Conservation (phyloP, 2,888 invertebrate species). For the Nephrotoma guestfalica region DNA sequence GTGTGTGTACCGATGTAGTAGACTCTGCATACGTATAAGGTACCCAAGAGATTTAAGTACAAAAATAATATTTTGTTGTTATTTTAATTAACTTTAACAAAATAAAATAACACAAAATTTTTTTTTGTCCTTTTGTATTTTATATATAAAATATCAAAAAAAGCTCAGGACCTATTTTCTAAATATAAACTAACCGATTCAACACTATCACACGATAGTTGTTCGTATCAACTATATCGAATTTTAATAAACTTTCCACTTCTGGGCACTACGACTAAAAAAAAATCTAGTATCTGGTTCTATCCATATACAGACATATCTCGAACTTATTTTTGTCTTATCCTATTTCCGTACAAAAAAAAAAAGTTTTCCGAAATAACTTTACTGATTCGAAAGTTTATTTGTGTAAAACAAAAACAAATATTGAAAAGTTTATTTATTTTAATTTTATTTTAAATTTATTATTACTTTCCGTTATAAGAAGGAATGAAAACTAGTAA, state of each 20-base stretch:
- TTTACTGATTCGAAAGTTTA: background rate
- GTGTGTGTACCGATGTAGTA: background rate
- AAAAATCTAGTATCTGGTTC: too few relatives aligned
- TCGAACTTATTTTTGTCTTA: background rate
- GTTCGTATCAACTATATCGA: background rate
- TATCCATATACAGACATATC: too few relatives aligned
- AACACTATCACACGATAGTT: background rate
- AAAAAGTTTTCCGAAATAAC: background rate
- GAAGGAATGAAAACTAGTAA: background rate
- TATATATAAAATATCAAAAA: background rate
- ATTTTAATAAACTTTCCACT: background rate
- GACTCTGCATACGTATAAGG: background rate
- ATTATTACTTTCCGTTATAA: background rate
- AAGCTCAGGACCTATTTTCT: background rate
- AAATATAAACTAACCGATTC: background rate
- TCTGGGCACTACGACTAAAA: background rate
- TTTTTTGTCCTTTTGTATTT: background rate
- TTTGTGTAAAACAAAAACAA: background rate
- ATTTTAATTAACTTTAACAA: background rate
- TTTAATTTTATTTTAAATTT: background rate
- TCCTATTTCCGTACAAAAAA: background rate
- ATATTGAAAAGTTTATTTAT: background rate
- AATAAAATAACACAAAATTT: background rate
- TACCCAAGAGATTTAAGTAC: background rate
- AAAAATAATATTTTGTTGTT: background rate